Percentiles rank a stretch among this genome's conserved stretches.
Evolutionary conservation across 2,113 vertebrate genomes (phyloP).

Genomic region (Lutjanus erythropterus): DNA sequence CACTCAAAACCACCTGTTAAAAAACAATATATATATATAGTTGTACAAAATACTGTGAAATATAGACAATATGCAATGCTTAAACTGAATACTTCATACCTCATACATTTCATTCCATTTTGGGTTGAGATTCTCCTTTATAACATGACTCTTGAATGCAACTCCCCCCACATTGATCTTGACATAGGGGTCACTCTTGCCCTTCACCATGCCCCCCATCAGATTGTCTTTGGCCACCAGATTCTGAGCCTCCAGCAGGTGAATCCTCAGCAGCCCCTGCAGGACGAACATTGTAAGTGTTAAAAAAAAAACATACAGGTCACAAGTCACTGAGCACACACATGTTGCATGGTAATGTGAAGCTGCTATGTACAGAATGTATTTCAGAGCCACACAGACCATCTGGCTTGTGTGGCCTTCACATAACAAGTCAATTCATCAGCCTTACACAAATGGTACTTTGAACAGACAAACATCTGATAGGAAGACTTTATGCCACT

Average conservation of each 20-base stretch:
- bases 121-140: conserved; percentile 92
- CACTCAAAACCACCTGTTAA: conserved; percentile 85
- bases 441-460: neutral
- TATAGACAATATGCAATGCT: neutral
- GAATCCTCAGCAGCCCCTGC: conserved; percentile 91
- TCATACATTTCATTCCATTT: conserved; percentile 94
- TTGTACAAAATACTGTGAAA: neutral
- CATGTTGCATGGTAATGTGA: neutral
- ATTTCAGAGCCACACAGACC: neutral
- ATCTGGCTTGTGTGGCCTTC: neutral
- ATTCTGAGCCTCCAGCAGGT: conserved; percentile 90
- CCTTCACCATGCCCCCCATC: conserved; percentile 89
- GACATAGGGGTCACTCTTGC: conserved; percentile 94
- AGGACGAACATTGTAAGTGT: conserved; percentile 46
- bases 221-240: conserved; percentile 92
- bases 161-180: conserved; percentile 85
- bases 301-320: conserved; percentile 10
- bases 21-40: neutral
- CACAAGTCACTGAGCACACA: neutral
- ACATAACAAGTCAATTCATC: neutral
- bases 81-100: conserved; percentile 74
- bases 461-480: neutral
- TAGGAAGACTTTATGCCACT: too few species aligned
- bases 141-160: conserved; percentile 88
- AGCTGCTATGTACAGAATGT: neutral